Percentiles rank a stretch among this genome's conserved stretches.
Evolutionary conservation across 2,113 vertebrate genomes (phyloP).

Genomic region (Falco punctatus): DNA sequence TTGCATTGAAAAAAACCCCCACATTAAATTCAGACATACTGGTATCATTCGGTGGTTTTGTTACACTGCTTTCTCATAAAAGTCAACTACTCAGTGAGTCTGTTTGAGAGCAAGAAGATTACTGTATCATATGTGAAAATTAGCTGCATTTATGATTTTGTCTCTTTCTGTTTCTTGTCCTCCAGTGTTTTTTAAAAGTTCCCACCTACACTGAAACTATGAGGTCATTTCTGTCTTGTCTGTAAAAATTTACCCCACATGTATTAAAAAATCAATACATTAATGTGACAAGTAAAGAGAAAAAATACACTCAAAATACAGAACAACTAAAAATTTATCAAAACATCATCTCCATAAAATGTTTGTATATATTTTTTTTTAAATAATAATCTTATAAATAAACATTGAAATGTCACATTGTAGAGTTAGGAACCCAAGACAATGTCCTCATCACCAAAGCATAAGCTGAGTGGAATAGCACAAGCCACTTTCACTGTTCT

Average conservation of each 20-base stretch:
- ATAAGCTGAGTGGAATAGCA: background rate
- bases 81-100: background rate
- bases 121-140: background rate
- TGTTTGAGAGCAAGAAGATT: background rate
- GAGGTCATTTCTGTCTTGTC: background rate
- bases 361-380: background rate
- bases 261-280: background rate
- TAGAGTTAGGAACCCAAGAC: background rate
- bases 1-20: background rate
- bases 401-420: background rate
- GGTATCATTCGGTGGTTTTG: background rate
- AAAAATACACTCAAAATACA: slow-evolving; percentile 7
- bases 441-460: background rate
- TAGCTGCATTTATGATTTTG: background rate
- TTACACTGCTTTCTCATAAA: background rate
- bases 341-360: background rate
- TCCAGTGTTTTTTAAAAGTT: background rate
- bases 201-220: background rate
- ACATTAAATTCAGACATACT: background rate
- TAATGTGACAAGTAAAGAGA: background rate
- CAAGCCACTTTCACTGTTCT: slow-evolving; percentile 44
- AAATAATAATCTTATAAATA: background rate
- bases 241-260: background rate
- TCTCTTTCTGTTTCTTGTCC: background rate
- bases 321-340: background rate